Conservation (phyloP, 2,888 invertebrate species). For the Teleogryllus oceanicus region DNA sequence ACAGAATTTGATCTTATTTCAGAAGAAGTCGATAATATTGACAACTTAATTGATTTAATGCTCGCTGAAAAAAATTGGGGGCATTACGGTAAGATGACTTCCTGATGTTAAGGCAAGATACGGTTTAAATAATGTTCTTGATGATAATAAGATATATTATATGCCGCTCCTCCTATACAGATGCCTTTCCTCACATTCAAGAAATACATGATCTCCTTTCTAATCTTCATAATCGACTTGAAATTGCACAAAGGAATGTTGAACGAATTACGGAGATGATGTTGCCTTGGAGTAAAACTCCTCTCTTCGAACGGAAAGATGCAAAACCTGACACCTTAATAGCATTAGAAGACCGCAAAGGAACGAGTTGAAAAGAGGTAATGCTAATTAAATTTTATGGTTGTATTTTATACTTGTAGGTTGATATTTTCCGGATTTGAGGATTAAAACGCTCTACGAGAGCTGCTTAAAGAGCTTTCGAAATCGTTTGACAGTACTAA, state of each 20-base stretch:
- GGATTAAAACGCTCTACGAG: no score
- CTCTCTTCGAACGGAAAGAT: conserved; percentile 73
- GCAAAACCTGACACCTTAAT: conserved; percentile 58
- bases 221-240: conserved; percentile 66
- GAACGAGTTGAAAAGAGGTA: conserved; percentile 50
- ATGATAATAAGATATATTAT: not conserved
- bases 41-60: conserved; percentile 64
- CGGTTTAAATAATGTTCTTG: not conserved
- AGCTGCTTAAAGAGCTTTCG: no score
- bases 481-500: no score
- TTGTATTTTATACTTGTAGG: not conserved
- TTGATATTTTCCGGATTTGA: not conserved
- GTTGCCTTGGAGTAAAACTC: conserved; percentile 66
- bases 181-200: conserved; percentile 66
- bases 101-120: no score
- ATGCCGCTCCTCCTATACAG: conserved; percentile 38
- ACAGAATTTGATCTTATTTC: conserved; percentile 75
- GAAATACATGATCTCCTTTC: conserved; percentile 65
- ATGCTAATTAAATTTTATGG: not conserved
- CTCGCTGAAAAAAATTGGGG: conserved; percentile 75
- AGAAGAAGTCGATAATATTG: conserved; percentile 71
- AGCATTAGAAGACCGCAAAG: conserved; percentile 54
- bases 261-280: conserved; percentile 56
- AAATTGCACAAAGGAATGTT: conserved; percentile 65
- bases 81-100: conserved; percentile 59